Conservation (phyloP, 2,113 vertebrate species). For the Axis porcinus region DNA sequence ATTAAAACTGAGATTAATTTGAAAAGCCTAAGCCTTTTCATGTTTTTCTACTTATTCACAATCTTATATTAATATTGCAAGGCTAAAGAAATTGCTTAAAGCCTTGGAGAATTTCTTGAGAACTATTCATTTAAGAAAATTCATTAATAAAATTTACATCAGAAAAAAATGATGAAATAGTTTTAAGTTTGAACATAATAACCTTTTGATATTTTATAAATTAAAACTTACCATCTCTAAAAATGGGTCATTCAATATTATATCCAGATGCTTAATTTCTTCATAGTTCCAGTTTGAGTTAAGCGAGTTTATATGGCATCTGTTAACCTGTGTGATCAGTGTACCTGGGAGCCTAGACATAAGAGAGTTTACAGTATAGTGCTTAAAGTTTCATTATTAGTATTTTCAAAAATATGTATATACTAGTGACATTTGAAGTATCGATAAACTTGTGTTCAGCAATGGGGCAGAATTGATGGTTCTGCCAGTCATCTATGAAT, state of each 20-base stretch:
- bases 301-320: not conserved
- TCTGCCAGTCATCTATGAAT: not conserved
- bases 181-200: not conserved
- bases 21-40: not conserved
- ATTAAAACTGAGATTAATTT: not conserved
- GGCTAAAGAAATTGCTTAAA: not conserved
- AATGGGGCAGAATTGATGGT: not conserved
- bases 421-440: not conserved
- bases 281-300: not conserved
- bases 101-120: not conserved
- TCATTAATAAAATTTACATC: not conserved
- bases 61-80: not conserved
- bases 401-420: not conserved
- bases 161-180: constrained; percentile 10
- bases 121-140: not conserved
- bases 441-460: not conserved
- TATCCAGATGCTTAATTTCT: not conserved
- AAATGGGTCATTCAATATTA: not conserved
- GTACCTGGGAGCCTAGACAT: not conserved
- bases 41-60: not conserved
- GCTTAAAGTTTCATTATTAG: not conserved
- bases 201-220: constrained; percentile 9
- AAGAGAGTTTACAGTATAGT: not conserved
- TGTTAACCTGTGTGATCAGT: not conserved
- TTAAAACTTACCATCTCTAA: not conserved